phyloP scores from a whole-genome alignment of 2,888 invertebrate genomes.

The Nomada flava region DNA sequence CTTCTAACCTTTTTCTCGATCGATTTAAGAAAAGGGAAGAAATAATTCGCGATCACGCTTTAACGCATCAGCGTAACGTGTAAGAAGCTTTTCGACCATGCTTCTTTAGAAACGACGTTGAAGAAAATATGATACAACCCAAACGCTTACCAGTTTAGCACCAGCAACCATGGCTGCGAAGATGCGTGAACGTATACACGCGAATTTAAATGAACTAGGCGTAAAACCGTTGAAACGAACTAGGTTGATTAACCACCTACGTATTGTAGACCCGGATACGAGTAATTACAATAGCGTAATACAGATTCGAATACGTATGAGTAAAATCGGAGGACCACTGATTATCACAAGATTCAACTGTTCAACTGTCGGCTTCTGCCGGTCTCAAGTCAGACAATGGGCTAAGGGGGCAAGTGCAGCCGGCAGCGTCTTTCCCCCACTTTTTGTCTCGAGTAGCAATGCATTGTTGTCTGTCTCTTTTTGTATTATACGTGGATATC shows the following conservation, averaged over 20 bases:
- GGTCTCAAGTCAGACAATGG: constrained; percentile 76
- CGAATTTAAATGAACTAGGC: constrained; percentile 34
- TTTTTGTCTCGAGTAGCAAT: constrained; percentile 10
- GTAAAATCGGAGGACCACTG: constrained; percentile 1
- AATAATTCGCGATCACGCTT: neutral
- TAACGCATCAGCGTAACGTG: neutral
- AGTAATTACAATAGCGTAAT: constrained; percentile 20
- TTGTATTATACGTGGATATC: neutral
- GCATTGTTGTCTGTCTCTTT: constrained; percentile 52
- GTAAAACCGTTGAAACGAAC: constrained; percentile 15
- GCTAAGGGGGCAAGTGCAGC: constrained; percentile 78
- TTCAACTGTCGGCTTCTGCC: constrained; percentile 56
- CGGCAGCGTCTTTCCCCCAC: constrained; percentile 71
- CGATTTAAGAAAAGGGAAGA: neutral
- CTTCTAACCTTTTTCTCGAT: neutral
- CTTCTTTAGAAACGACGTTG: neutral
- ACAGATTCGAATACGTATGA: neutral
- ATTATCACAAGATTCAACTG: constrained; percentile 32
- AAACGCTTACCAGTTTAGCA: constrained; percentile 79
- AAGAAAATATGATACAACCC: neutral
- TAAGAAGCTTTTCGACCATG: neutral
- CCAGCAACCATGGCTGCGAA: constrained; percentile 79
- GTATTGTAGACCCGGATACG: neutral
- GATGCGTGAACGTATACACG: constrained; percentile 32
- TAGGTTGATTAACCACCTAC: constrained; percentile 5